These are phyloP conservation scores for Brenthis hecate DNA, from an alignment of 2,888 invertebrate genomes.

Conservation along the genomic window DNA sequence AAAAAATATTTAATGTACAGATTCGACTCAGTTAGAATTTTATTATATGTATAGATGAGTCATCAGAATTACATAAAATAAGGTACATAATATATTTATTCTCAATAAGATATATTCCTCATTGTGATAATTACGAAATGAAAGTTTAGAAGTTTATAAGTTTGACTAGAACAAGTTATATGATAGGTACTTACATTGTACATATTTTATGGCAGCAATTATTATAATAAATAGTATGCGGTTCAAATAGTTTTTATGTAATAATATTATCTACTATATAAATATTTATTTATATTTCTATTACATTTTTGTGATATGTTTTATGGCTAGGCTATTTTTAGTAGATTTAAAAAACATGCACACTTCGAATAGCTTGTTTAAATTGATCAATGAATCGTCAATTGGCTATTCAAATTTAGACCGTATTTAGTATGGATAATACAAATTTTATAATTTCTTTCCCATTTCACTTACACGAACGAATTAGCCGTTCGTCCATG, in stretches of 20 bases:
- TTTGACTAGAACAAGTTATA: constrained; percentile 63
- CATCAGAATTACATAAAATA: not conserved
- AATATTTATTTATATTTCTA: not conserved
- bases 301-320: constrained; percentile 17
- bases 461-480: no score
- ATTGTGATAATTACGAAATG: constrained; percentile 41
- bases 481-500: no score
- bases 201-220: constrained; percentile 49
- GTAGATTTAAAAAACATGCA: no score
- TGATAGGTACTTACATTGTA: constrained; percentile 36
- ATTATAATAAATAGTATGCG: constrained; percentile 24
- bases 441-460: not conserved
- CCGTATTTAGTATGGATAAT: not conserved
- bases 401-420: not conserved
- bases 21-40: no score
- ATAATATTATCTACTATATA: constrained; percentile 9
- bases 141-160: constrained; percentile 41
- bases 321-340: not conserved
- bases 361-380: no score
- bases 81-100: not conserved
- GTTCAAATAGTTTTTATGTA: constrained; percentile 30
- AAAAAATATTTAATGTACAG: no score
- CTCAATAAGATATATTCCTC: constrained; percentile 21
- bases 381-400: no score
- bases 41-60: no score